phyloP scores from a whole-genome alignment of 2,888 invertebrate genomes.

The Dexiosoma caninum region DNA sequence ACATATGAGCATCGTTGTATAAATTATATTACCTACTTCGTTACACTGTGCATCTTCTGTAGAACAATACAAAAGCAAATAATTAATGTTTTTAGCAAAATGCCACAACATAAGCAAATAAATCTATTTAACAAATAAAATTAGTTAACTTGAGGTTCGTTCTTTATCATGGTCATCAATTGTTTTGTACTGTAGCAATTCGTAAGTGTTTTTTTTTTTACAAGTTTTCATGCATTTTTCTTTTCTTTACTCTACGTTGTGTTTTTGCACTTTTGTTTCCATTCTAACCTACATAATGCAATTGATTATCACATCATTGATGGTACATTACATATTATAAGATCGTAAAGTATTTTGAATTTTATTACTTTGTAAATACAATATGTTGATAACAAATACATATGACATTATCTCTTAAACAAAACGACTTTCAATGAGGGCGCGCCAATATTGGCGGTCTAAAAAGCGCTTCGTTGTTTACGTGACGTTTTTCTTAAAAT shows the following conservation, averaged over 20 bases:
- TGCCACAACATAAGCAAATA: background rate
- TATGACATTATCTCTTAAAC: background rate
- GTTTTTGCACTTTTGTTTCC: no score
- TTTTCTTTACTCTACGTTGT: no score
- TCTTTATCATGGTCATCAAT: constrained; percentile 28
- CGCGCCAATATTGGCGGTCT: no score
- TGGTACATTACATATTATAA: constrained; percentile 1
- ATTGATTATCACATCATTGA: constrained; percentile 20
- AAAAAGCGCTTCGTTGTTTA: no score
- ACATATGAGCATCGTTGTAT: no score
- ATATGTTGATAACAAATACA: constrained; percentile 4
- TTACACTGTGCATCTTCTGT: background rate
- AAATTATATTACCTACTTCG: no score
- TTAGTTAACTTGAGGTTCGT: background rate
- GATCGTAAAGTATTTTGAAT: background rate
- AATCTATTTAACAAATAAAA: constrained; percentile 11
- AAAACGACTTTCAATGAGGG: no score
- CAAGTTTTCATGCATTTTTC: background rate
- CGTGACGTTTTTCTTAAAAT: no score
- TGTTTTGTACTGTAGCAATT: no score
- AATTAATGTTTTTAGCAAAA: background rate
- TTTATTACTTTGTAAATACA: background rate
- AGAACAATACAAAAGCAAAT: no score
- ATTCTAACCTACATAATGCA: constrained; percentile 41
- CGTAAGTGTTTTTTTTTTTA: background rate